phyloP scores from a whole-genome alignment of 2,797 vertebrate species.

The Sebastes trivittatus region DNA sequence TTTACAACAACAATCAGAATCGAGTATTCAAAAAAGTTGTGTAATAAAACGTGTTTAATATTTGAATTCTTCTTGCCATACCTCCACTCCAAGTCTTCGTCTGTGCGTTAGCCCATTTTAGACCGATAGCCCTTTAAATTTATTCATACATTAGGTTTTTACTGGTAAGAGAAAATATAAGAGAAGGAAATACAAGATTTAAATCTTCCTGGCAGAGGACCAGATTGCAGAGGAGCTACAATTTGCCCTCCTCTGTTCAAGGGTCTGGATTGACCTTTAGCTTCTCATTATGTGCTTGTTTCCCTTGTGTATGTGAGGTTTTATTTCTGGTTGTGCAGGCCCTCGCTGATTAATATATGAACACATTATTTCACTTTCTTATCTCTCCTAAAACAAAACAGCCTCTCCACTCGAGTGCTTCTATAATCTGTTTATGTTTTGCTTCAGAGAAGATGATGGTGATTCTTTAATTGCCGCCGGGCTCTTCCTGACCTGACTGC shows the following conservation, averaged over 20 bases:
- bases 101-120: background rate
- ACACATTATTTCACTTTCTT: constrained; percentile 31
- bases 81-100: background rate
- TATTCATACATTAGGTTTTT: background rate
- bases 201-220: background rate
- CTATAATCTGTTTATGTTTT: constrained; percentile 49
- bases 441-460: constrained; percentile 27
- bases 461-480: constrained; percentile 34
- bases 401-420: constrained; percentile 11
- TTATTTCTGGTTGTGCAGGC: constrained; percentile 25
- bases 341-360: constrained; percentile 33
- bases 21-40: background rate
- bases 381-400: constrained; percentile 44
- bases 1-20: background rate
- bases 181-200: background rate
- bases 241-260: background rate
- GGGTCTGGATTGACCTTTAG: constrained; percentile 31
- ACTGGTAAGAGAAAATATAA: background rate
- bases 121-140: background rate
- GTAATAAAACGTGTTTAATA: background rate
- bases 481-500: constrained; percentile 25
- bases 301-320: constrained; percentile 17
- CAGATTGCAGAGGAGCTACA: background rate
- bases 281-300: constrained; percentile 32
- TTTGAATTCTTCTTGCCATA: background rate